Conservation (phyloP, 2,888 invertebrate genomes). For the Xanthia togata region DNA sequence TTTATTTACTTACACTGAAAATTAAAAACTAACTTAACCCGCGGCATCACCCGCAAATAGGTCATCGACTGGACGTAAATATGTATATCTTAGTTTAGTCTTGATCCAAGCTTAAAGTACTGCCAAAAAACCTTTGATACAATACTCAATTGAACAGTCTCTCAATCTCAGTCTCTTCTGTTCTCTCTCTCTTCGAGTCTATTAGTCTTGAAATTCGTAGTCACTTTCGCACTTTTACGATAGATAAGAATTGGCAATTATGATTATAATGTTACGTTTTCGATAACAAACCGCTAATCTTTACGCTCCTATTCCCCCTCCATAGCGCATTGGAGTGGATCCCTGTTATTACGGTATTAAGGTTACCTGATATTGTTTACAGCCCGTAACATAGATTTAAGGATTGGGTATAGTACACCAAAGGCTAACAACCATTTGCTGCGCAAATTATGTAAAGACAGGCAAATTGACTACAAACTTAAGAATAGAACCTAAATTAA, state of each 20-base stretch:
- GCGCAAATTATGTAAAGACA: neutral
- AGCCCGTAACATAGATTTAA: conserved; percentile 34
- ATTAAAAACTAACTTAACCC: neutral
- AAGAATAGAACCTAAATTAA: neutral
- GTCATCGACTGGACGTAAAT: too few relatives aligned
- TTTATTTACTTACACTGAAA: neutral
- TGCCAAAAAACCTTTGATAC: too few relatives aligned
- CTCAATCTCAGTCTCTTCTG: too few relatives aligned
- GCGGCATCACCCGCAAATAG: too few relatives aligned
- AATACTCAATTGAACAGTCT: too few relatives aligned
- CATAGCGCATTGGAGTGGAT: conserved; percentile 21
- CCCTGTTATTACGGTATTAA: conserved; percentile 31
- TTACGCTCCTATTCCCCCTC: conserved; percentile 24
- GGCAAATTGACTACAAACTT: neutral
- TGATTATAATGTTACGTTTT: neutral
- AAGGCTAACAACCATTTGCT: neutral
- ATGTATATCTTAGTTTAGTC: too few relatives aligned
- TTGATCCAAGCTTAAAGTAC: too few relatives aligned
- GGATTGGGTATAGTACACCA: conserved; percentile 10
- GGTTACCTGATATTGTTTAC: conserved; percentile 38
- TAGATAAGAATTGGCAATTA: neutral
- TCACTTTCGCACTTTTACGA: neutral
- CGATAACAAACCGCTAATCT: conserved; percentile 36
- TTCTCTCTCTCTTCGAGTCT: too few relatives aligned
- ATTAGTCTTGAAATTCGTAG: too few relatives aligned